Percentiles rank a stretch among this genome's conserved stretches.
phyloP scores from a whole-genome alignment of 2,113 vertebrate genomes.

The Nycticorax nycticorax region DNA sequence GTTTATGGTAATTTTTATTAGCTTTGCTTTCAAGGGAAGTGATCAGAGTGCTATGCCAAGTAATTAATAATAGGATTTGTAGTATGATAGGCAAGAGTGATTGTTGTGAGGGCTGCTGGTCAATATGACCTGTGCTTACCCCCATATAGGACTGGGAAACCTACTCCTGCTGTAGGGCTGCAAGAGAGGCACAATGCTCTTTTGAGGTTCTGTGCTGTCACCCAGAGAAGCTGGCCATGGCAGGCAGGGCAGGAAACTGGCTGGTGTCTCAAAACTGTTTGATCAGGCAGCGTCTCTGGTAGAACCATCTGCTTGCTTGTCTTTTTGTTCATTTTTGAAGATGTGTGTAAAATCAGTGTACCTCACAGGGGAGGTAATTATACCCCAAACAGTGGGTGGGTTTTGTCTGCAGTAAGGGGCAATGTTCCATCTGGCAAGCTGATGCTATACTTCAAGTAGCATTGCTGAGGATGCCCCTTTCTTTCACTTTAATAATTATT shows the following conservation, averaged over 20 bases:
- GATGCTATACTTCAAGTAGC: background rate
- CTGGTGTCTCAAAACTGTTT: background rate
- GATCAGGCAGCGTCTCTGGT: background rate
- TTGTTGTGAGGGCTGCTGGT: background rate
- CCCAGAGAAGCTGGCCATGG: background rate
- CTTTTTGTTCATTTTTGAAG: background rate
- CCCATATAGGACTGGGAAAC: background rate
- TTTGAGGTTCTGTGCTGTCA: background rate
- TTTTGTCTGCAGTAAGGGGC: background rate
- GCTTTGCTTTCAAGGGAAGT: background rate
- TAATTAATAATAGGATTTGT: background rate
- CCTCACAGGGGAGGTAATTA: background rate
- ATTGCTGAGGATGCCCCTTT: background rate
- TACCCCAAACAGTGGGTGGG: background rate
- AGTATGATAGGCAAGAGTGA: background rate
- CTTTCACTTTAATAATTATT: background rate
- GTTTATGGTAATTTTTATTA: conserved; percentile 9
- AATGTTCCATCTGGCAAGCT: background rate
- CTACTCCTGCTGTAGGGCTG: background rate
- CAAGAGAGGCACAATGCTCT: background rate
- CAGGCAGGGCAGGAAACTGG: background rate
- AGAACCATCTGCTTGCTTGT: background rate
- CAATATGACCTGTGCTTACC: fast-evolving
- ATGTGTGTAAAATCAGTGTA: background rate
- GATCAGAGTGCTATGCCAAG: background rate